These are phyloP conservation scores for Ceraclea dissimilis DNA, from an alignment of 2,888 invertebrate species.

Conservation along the genomic window DNA sequence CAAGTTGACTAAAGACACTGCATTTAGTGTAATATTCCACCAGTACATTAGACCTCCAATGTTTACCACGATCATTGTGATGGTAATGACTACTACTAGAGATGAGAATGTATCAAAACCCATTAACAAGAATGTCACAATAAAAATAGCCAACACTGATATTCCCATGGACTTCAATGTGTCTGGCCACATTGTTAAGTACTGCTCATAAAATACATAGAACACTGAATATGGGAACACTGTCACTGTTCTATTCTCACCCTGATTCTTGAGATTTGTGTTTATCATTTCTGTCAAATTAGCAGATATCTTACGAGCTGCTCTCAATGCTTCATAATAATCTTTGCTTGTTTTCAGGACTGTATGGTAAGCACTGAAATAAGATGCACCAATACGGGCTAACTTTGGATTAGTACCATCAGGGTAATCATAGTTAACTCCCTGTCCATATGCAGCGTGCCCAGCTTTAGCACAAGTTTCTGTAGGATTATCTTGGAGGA, in stretches of 20 bases:
- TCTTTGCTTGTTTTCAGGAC: conserved; percentile 83
- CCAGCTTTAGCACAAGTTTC: conserved; percentile 71
- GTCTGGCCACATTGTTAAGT: conserved; percentile 91
- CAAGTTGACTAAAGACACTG: conserved; percentile 94
- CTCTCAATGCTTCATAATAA: conserved; percentile 80
- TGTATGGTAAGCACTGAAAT: conserved; percentile 93
- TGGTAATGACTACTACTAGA: conserved; percentile 80
- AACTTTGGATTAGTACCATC: conserved; percentile 34
- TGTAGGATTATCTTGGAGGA: conserved; percentile 76
- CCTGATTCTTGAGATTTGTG: conserved; percentile 45
- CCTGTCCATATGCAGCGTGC: conserved; percentile 74
- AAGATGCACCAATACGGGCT: conserved; percentile 63
- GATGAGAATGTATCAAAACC: conserved; percentile 92
- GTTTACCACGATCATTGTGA: conserved; percentile 88
- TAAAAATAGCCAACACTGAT: conserved; percentile 86
- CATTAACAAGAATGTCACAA: conserved; percentile 86
- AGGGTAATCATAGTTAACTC: conserved; percentile 52
- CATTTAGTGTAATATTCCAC: conserved; percentile 93
- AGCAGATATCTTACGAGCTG: conserved; percentile 71
- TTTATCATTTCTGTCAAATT: conserved; percentile 76
- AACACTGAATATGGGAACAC: conserved; percentile 91
- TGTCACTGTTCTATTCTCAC: conserved; percentile 45
- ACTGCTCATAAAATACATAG: conserved; percentile 99
- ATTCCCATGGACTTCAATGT: conserved; percentile 81
- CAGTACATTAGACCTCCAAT: conserved; percentile 95